Conservation (phyloP, 2,797 vertebrate species). For the Lerista edwardsae region DNA sequence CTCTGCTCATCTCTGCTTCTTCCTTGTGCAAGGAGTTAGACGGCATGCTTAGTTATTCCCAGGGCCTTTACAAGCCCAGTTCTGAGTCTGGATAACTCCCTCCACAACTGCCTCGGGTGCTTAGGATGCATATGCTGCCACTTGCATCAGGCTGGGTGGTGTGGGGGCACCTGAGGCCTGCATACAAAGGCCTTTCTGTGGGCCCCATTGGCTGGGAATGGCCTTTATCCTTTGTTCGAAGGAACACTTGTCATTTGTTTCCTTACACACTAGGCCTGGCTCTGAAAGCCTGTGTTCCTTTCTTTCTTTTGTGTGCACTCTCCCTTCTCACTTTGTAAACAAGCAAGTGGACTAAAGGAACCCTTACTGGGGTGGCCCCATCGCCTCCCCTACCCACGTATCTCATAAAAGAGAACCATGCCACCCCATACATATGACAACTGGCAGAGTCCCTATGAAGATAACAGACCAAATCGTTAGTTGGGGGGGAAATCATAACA, state of each 20-base stretch:
- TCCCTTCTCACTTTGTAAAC: conserved; percentile 25
- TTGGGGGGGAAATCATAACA: no score
- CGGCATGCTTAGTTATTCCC: neutral
- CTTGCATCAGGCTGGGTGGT: neutral
- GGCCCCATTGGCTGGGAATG: conserved; percentile 16
- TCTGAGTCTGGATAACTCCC: neutral
- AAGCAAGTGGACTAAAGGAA: conserved; percentile 19
- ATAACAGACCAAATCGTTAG: neutral
- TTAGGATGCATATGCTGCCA: neutral
- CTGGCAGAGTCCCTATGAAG: neutral
- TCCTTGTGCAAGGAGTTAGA: neutral
- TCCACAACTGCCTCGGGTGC: neutral
- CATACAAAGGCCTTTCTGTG: conserved; percentile 46
- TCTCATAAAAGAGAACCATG: neutral
- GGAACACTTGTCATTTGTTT: conserved; percentile 43
- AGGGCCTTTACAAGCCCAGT: neutral
- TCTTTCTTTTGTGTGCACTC: conserved; percentile 23
- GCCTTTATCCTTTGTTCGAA: conserved; percentile 45
- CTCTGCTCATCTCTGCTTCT: neutral
- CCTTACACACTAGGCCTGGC: conserved; percentile 13
- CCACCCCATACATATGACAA: neutral
- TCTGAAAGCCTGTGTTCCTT: conserved; percentile 25
- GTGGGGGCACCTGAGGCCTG: conserved; percentile 36
- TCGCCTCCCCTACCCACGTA: neutral
- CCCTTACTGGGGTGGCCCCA: conserved; percentile 3